A percentile compares a stretch with the other conserved stretches of the same genome.
phyloP scores from a whole-genome alignment of 2,113 vertebrate species.

The Prietella phreatophila region DNA sequence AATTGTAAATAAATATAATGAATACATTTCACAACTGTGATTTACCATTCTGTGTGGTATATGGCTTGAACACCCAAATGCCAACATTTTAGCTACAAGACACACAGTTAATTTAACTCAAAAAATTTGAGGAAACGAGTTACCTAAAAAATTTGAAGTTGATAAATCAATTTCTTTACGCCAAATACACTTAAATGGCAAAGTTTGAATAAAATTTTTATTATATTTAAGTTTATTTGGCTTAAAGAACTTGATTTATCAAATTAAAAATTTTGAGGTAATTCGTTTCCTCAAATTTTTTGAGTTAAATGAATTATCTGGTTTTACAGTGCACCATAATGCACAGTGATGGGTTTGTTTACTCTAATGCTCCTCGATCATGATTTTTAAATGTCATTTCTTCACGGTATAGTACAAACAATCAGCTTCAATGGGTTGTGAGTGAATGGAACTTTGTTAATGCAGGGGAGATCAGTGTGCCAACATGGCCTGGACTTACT shows the following conservation, averaged over 20 bases:
- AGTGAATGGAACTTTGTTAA: neutral
- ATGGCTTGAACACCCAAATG: neutral
- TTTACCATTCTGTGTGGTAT: neutral
- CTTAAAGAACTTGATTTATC: too few species aligned
- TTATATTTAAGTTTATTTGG: too few species aligned
- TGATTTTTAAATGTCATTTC: neutral
- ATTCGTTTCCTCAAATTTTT: too few species aligned
- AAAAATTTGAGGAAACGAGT: too few species aligned
- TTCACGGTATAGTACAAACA: neutral
- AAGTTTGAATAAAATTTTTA: too few species aligned
- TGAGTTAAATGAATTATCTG: too few species aligned
- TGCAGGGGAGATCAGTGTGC: slow-evolving; percentile 28
- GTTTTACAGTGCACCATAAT: too few species aligned
- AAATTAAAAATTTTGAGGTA: too few species aligned
- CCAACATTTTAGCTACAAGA: neutral
- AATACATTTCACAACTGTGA: neutral
- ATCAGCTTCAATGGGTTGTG: neutral
- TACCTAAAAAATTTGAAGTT: too few species aligned
- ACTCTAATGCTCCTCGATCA: neutral
- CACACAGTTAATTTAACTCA: too few species aligned
- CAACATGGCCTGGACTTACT: neutral
- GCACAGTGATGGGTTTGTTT: neutral
- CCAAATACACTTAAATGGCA: too few species aligned
- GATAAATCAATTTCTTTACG: too few species aligned
- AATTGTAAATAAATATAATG: neutral